phyloP scores from a whole-genome alignment of 2,113 vertebrate genomes.

The Pterocles gutturalis region DNA sequence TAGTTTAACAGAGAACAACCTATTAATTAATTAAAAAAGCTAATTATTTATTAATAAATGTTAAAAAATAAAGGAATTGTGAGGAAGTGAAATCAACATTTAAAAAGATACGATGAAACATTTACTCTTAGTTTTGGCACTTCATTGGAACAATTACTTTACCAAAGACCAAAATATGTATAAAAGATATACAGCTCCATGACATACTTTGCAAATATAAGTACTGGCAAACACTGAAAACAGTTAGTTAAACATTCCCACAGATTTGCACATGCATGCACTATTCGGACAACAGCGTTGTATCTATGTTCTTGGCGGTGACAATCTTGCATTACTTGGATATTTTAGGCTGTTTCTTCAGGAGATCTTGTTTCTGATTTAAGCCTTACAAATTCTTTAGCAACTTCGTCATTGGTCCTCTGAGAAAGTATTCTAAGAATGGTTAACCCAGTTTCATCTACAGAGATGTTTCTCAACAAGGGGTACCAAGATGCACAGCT shows the following conservation, averaged over 20 bases:
- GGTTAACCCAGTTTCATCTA: constrained; percentile 95
- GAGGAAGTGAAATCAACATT: constrained; percentile 80
- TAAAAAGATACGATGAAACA: constrained; percentile 81
- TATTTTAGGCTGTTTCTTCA: constrained; percentile 85
- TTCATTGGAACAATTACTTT: constrained; percentile 93
- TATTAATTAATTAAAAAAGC: constrained; percentile 71
- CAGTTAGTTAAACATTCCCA: constrained; percentile 93
- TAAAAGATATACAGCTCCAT: constrained; percentile 86
- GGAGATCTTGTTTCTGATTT: constrained; percentile 91
- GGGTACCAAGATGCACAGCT: constrained; percentile 87
- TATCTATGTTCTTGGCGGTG: constrained; percentile 22
- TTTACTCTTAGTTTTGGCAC: constrained; percentile 93
- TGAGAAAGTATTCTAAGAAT: constrained; percentile 97
- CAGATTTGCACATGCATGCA: constrained; percentile 96
- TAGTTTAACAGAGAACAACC: constrained; percentile 67
- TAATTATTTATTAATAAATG: constrained; percentile 75
- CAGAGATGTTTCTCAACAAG: constrained; percentile 83
- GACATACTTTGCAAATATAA: constrained; percentile 88
- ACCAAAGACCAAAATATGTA: constrained; percentile 89
- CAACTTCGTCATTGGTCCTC: constrained; percentile 94
- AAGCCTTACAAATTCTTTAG: constrained; percentile 97
- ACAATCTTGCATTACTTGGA: neutral
- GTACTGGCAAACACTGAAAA: constrained; percentile 94
- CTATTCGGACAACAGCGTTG: constrained; percentile 81
- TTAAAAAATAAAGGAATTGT: constrained; percentile 68